Conservation (phyloP, 2,888 invertebrate genomes). For the Hemistola chrysoprasaria region DNA sequence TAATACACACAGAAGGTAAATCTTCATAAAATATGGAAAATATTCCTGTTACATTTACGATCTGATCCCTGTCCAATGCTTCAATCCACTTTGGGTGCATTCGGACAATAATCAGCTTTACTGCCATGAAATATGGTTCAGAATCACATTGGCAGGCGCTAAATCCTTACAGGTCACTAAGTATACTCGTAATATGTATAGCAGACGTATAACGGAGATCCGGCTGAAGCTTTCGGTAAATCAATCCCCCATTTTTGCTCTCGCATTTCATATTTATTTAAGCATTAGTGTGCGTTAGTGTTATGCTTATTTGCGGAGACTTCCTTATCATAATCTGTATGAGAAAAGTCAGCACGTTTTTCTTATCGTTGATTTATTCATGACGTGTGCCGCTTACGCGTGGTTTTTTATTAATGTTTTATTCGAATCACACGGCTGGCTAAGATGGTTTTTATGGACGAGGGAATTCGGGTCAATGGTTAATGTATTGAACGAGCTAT, state of each 20-base stretch:
- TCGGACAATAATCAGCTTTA: constrained; percentile 41
- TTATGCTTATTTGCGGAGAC: constrained; percentile 47
- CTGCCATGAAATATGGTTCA: constrained; percentile 39
- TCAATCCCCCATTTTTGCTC: constrained; percentile 57
- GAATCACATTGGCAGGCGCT: constrained; percentile 17
- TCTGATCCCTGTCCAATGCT: constrained; percentile 43
- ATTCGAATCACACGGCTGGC: constrained; percentile 30
- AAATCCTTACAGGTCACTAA: constrained; percentile 22
- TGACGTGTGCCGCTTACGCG: constrained; percentile 32
- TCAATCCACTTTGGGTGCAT: constrained; percentile 41
- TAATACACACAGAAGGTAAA: constrained; percentile 28
- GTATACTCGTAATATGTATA: constrained; percentile 17
- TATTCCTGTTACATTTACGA: constrained; percentile 47
- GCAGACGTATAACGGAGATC: constrained; percentile 40
- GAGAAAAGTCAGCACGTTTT: constrained; percentile 38
- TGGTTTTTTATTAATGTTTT: constrained; percentile 34
- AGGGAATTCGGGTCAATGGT: constrained; percentile 25
- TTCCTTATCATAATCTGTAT: constrained; percentile 42
- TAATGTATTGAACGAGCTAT: constrained; percentile 31
- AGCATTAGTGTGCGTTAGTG: constrained; percentile 46
- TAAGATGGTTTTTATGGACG: constrained; percentile 32
- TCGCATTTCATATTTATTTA: constrained; percentile 60
- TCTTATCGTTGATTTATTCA: constrained; percentile 38
- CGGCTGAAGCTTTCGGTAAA: constrained; percentile 53
- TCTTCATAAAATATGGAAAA: constrained; percentile 49